phyloP scores from a whole-genome alignment of 2,797 vertebrate species.

The Darevskia mixta region DNA sequence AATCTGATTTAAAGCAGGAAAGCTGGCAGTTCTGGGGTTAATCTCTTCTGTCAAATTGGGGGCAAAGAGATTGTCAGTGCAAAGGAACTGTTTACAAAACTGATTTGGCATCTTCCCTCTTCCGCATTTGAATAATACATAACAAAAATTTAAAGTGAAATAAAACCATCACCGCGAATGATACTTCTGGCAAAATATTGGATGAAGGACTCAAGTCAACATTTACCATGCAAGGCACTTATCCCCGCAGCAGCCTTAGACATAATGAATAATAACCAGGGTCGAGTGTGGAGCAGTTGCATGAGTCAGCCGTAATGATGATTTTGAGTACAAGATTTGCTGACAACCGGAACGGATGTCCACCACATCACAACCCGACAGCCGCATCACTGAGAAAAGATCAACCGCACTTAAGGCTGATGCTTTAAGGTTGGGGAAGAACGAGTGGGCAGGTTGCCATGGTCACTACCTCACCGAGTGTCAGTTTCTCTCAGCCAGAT shows the following conservation, averaged over 20 bases:
- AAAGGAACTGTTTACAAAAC: neutral
- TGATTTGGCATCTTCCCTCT: neutral
- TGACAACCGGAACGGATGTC: conserved; percentile 63
- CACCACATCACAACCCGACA: conserved; percentile 25
- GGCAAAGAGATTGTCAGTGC: too few species aligned
- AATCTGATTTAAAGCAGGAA: neutral
- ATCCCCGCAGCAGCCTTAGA: neutral
- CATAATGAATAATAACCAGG: neutral
- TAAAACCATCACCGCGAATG: conserved; percentile 18
- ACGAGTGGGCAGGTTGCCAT: conserved; percentile 56
- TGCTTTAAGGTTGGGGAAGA: conserved; percentile 49
- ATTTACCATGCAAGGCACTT: conserved; percentile 37
- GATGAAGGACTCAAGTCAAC: neutral
- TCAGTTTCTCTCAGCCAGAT: conserved; percentile 39
- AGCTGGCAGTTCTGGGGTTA: neutral
- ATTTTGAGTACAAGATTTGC: conserved; percentile 65
- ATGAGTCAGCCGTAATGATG: conserved; percentile 53
- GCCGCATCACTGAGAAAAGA: conserved; percentile 56
- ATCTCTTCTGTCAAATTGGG: neutral
- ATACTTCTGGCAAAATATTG: conserved; percentile 9
- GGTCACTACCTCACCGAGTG: conserved; percentile 35
- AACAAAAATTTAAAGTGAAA: neutral
- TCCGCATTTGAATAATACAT: conserved; percentile 3
- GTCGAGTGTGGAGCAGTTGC: conserved; percentile 18
- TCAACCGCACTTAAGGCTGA: conserved; percentile 51